Conservation (phyloP, 2,797 vertebrate species). For the Sebastes flavidus region DNA sequence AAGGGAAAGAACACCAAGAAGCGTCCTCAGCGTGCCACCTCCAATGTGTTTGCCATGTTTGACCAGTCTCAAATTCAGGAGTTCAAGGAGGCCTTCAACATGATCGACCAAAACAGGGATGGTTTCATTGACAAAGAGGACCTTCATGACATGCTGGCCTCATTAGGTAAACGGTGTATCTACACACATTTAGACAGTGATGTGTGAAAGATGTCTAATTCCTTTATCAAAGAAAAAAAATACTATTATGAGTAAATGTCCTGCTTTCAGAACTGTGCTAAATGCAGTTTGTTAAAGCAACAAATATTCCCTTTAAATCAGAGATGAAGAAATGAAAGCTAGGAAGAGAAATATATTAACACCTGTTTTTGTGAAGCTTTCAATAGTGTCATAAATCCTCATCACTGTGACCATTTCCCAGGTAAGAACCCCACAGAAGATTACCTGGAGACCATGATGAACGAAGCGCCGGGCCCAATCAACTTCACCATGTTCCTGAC, state of each 20-base stretch:
- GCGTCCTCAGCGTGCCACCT: constrained; percentile 93
- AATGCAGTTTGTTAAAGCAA: neutral
- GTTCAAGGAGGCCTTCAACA: constrained; percentile 98
- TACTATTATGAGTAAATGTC: neutral
- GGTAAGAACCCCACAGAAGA: constrained; percentile 96
- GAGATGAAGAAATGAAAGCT: neutral
- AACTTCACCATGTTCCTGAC: constrained; percentile 97
- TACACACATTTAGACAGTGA: neutral
- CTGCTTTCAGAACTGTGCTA: neutral
- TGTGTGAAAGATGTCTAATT: neutral
- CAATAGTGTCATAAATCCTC: neutral
- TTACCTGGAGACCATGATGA: constrained; percentile 97
- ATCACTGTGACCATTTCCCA: constrained; percentile 45
- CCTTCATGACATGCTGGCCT: constrained; percentile 95
- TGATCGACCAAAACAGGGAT: constrained; percentile 97
- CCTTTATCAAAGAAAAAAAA: neutral
- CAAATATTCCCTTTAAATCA: neutral
- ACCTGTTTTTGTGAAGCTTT: neutral
- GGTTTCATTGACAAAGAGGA: constrained; percentile 98
- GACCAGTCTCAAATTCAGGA: constrained; percentile 98
- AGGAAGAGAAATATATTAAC: neutral
- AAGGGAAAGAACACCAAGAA: constrained; percentile 97
- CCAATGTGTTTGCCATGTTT: constrained; percentile 98
- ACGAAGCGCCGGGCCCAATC: constrained; percentile 90
- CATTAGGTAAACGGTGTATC: constrained; percentile 85